These are phyloP conservation scores for Erethizon dorsatum DNA, from an alignment of 2,797 vertebrate species.

Conservation along the genomic window DNA sequence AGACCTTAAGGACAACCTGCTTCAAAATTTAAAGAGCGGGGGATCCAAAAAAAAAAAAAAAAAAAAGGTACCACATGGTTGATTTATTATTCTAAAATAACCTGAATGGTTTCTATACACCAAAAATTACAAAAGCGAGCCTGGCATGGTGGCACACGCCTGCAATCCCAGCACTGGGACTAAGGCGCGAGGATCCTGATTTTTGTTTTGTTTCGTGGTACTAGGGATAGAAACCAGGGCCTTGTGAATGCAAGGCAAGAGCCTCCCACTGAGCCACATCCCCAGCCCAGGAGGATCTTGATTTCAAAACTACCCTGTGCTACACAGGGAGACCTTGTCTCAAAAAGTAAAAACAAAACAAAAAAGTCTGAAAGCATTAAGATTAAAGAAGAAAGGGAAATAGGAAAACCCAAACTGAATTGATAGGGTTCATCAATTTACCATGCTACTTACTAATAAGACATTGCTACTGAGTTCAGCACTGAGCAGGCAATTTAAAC, in stretches of 20 bases:
- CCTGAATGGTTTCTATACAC: neutral
- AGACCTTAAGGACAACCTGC: neutral
- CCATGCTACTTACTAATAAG: neutral
- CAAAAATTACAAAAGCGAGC: conserved; percentile 28
- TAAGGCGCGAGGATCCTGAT: too few species aligned
- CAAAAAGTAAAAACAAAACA: neutral
- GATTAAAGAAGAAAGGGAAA: conserved; percentile 11
- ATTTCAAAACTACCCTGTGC: neutral
- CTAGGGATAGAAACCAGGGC: neutral
- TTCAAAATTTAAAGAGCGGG: neutral
- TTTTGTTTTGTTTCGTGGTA: too few species aligned
- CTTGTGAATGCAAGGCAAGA: neutral
- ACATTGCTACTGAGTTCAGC: neutral
- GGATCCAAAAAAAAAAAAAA: neutral
- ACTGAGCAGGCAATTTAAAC: neutral
- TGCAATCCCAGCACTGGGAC: neutral
- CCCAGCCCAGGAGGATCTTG: neutral
- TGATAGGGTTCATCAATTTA: conserved; percentile 7
- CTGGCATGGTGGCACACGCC: neutral
- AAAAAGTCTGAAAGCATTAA: neutral
- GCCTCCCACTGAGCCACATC: neutral
- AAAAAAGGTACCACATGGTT: neutral
- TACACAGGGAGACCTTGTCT: neutral
- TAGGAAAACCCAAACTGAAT: conserved; percentile 10
- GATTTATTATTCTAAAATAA: conserved; percentile 62